Evolutionary conservation across 2,888 invertebrate genomes (phyloP).

Genomic region (Caenorhabditis doughertyi): DNA sequence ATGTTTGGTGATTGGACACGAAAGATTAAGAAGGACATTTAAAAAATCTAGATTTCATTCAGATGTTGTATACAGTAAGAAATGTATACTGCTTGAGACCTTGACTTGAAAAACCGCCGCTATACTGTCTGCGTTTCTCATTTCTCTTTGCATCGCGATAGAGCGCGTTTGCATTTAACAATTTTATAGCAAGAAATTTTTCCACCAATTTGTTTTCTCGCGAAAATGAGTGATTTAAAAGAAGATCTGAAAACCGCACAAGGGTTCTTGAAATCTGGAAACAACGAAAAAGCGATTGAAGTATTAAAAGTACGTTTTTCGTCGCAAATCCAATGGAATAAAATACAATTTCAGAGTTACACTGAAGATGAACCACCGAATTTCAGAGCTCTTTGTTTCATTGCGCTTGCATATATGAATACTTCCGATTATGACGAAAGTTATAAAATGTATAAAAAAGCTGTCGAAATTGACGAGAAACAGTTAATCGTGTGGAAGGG

Average conservation of each 20-base stretch:
- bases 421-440: slow-evolving; percentile 47
- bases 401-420: slow-evolving; percentile 66
- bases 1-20: slow-evolving; percentile 20
- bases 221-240: slow-evolving; percentile 66
- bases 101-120: slow-evolving; percentile 13
- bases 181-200: slow-evolving; percentile 6
- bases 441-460: slow-evolving; percentile 61
- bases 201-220: background rate
- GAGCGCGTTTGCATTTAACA: slow-evolving; percentile 11
- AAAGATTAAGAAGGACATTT: background rate
- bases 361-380: slow-evolving; percentile 52
- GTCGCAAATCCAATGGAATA: background rate
- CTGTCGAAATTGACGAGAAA: slow-evolving; percentile 56
- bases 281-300: slow-evolving; percentile 64
- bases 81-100: background rate
- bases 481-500: slow-evolving; percentile 67
- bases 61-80: no score
- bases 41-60: no score
- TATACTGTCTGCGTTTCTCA: background rate
- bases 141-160: background rate
- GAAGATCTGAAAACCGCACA: slow-evolving; percentile 64
- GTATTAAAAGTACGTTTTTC: slow-evolving; percentile 63
- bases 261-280: slow-evolving; percentile 45
- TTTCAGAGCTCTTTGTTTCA: slow-evolving; percentile 62
- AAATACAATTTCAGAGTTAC: slow-evolving; percentile 42